Evolutionary conservation across 2,888 invertebrate species (phyloP).

Genomic region (Chaitophorus viminalis): DNA sequence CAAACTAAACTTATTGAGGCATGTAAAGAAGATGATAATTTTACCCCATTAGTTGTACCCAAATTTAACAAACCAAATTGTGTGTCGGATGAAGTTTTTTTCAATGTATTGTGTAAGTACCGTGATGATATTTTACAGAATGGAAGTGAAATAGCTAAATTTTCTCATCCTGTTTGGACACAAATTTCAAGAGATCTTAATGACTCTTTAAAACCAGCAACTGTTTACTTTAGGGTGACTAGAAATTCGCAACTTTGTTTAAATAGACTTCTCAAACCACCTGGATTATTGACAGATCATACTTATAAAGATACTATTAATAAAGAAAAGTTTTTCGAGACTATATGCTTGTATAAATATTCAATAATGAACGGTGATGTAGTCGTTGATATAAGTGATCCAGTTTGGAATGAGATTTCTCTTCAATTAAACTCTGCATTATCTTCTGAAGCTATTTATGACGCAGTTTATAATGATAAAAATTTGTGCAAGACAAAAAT

Average conservation of each 20-base stretch:
- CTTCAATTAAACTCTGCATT: conserved; percentile 35
- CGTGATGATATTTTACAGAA: conserved; percentile 47
- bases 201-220: conserved; percentile 50
- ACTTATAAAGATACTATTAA: conserved; percentile 20
- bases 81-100: conserved; percentile 51
- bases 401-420: conserved; percentile 58
- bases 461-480: conserved; percentile 19
- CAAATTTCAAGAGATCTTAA: conserved; percentile 58
- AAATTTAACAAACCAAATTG: conserved; percentile 56
- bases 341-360: conserved; percentile 57
- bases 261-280: conserved; percentile 44
- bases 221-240: conserved; percentile 53
- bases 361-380: conserved; percentile 54
- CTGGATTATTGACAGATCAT: conserved; percentile 27
- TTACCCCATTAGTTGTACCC: conserved; percentile 41
- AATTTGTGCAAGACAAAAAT: conserved; percentile 55
- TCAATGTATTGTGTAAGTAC: conserved; percentile 48
- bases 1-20: conserved; percentile 56
- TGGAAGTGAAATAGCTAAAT: conserved; percentile 53
- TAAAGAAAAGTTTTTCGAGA: conserved; percentile 53
- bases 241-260: conserved; percentile 56
- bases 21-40: conserved; percentile 51
- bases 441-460: conserved; percentile 43
- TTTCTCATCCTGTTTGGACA: conserved; percentile 60
- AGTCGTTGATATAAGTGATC: conserved; percentile 41